phyloP scores from a whole-genome alignment of 2,797 vertebrate genomes.

The Melanotaenia pygmaea region DNA sequence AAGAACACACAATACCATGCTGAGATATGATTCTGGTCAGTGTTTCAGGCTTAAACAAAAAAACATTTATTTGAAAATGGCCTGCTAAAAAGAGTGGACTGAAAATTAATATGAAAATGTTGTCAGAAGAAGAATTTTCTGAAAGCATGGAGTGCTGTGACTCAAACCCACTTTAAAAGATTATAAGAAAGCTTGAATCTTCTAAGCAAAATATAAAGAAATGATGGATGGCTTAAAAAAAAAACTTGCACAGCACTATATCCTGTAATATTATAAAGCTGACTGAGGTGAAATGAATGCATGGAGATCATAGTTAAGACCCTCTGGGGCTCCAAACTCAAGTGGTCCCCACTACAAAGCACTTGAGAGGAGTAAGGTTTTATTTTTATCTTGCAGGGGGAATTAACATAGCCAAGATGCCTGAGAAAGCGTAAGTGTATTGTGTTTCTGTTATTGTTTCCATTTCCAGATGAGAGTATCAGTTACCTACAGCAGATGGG shows the following conservation, averaged over 20 bases:
- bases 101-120: background rate
- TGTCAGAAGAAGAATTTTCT: no score
- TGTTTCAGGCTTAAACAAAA: no score
- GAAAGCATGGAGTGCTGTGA: background rate
- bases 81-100: background rate
- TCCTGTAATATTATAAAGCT: background rate
- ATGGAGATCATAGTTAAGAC: slow-evolving; percentile 44
- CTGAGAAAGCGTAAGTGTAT: slow-evolving; percentile 80
- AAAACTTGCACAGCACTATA: no score
- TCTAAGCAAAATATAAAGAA: background rate
- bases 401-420: slow-evolving; percentile 77
- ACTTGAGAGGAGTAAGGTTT: slow-evolving; percentile 64
- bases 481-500: slow-evolving; percentile 15
- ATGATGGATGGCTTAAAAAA: no score
- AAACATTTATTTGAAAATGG: background rate
- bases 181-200: no score
- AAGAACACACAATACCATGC: no score
- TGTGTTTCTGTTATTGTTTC: slow-evolving; percentile 58
- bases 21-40: no score
- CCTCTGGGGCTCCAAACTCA: slow-evolving; percentile 27
- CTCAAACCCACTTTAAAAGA: background rate
- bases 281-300: slow-evolving; percentile 12
- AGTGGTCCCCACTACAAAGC: slow-evolving; percentile 43
- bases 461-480: slow-evolving; percentile 36
- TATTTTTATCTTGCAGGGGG: slow-evolving; percentile 81